These are phyloP conservation scores for Dicaeum eximium DNA, from an alignment of 2,113 vertebrate species.

Conservation along the genomic window DNA sequence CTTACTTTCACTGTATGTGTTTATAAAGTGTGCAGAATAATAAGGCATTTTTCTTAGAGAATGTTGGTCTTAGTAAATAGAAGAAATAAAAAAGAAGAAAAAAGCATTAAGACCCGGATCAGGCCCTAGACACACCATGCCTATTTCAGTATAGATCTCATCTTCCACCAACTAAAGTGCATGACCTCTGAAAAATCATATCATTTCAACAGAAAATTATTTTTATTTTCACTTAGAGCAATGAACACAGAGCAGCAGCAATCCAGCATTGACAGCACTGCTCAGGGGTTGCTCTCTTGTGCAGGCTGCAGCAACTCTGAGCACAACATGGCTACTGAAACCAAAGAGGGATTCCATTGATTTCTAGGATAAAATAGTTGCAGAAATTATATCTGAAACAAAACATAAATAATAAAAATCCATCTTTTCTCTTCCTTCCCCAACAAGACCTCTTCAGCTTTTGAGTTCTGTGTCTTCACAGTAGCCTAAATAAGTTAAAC, in stretches of 20 bases:
- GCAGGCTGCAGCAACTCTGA: background rate
- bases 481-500: background rate
- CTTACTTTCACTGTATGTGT: background rate
- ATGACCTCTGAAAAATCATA: background rate
- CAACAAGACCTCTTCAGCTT: background rate
- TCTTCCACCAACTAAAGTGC: background rate
- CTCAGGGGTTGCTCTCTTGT: background rate
- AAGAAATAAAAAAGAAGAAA: background rate
- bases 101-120: background rate
- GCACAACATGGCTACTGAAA: slow-evolving; percentile 10
- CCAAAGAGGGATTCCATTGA: background rate
- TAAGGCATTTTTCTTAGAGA: background rate
- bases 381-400: background rate
- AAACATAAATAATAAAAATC: background rate
- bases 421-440: background rate
- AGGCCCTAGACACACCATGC: background rate
- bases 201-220: background rate
- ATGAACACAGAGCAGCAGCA: background rate
- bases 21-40: background rate
- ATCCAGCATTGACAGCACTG: rapidly evolving
- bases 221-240: background rate
- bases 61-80: background rate
- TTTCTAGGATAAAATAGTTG: background rate
- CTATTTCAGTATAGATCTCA: background rate
- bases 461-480: background rate